Percentiles rank a stretch among this genome's conserved stretches.
Conservation (phyloP, 2,797 vertebrate genomes). For the Hydrocynus forskahlii region DNA sequence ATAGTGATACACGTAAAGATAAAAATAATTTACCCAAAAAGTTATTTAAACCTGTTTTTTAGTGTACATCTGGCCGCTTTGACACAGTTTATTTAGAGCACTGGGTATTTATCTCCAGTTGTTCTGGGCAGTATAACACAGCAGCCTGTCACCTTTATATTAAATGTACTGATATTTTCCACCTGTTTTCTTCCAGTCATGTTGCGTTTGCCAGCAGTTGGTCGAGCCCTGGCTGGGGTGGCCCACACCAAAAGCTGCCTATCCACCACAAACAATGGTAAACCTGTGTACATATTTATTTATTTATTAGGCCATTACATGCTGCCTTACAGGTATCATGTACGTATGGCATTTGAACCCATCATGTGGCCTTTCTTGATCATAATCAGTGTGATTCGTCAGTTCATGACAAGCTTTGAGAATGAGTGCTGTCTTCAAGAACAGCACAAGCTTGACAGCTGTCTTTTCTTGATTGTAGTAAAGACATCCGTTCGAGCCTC, state of each 20-base stretch:
- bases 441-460: neutral
- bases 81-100: neutral
- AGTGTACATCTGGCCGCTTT: neutral
- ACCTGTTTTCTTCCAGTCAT: slow-evolving; percentile 64
- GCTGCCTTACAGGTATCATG: too few relatives aligned
- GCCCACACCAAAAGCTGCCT: slow-evolving; percentile 71
- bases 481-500: slow-evolving; percentile 80
- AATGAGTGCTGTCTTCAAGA: neutral
- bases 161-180: slow-evolving; percentile 29
- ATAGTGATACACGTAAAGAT: too few relatives aligned
- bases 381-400: too few relatives aligned
- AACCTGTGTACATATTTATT: neutral
- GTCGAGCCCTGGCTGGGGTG: slow-evolving; percentile 75
- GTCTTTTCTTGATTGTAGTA: slow-evolving; percentile 70
- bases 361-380: too few relatives aligned
- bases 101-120: neutral
- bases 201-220: slow-evolving; percentile 79
- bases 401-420: neutral
- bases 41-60: neutral
- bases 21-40: too few relatives aligned
- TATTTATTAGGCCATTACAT: neutral
- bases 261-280: slow-evolving; percentile 71
- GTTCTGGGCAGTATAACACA: neutral
- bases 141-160: neutral
- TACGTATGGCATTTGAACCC: too few relatives aligned